A percentile compares a stretch with the other conserved stretches of the same genome.
Conservation (phyloP, 2,888 invertebrate species). For the Tiliacea citrago region DNA sequence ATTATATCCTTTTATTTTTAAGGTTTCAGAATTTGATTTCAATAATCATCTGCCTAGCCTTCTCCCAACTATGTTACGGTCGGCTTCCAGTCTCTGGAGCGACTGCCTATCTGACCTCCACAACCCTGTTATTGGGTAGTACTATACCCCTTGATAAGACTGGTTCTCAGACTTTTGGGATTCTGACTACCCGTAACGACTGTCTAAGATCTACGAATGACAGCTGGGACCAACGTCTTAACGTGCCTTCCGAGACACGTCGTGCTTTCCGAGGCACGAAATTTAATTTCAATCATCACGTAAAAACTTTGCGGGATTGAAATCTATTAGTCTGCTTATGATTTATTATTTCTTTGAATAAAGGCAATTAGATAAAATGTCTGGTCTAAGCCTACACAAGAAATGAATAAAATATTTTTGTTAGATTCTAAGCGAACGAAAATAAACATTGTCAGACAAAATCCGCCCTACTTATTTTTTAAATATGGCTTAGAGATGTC, state of each 20-base stretch:
- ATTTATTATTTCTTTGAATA: neutral
- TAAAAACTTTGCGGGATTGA: neutral
- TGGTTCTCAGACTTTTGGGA: no score
- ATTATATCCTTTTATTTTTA: no score
- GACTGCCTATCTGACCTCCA: no score
- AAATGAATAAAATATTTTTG: neutral
- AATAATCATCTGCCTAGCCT: neutral
- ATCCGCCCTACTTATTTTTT: neutral
- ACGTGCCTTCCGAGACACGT: no score
- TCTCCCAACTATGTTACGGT: neutral
- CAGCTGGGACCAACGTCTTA: no score
- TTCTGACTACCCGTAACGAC: no score
- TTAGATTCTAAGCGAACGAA: neutral
- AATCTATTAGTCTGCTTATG: neutral
- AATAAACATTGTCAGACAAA: constrained; percentile 2
- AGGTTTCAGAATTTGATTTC: neutral
- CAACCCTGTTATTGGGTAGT: no score
- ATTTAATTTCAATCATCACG: neutral
- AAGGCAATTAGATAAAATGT: neutral
- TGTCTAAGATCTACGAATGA: no score
- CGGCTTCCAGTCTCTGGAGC: neutral
- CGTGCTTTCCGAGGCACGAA: neutral
- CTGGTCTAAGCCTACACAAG: neutral
- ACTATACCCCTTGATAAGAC: no score
- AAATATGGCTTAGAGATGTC: neutral